Evolutionary conservation across 2,113 vertebrate genomes (phyloP).

Genomic region (Hydropotes inermis): DNA sequence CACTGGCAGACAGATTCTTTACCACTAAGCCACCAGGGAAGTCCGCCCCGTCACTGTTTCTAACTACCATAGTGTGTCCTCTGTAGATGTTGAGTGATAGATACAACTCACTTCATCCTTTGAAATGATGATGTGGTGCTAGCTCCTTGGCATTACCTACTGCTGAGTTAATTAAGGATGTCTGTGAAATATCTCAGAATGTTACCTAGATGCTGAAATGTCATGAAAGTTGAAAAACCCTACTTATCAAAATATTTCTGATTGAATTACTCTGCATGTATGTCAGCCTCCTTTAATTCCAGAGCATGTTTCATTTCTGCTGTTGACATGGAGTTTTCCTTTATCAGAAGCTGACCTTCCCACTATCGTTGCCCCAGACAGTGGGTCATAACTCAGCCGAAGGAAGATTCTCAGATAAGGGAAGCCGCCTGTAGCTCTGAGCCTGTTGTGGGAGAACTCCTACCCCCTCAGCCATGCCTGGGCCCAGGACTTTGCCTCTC

Average conservation of each 20-base stretch:
- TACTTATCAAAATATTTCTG: neutral
- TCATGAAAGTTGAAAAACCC: neutral
- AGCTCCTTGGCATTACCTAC: neutral
- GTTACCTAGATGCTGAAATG: constrained; percentile 24
- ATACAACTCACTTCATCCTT: neutral
- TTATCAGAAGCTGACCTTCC: neutral
- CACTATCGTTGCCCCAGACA: neutral
- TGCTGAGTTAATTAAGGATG: constrained; percentile 49
- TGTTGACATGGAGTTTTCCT: neutral
- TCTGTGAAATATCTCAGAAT: neutral
- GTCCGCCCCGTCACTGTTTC: fast-evolving
- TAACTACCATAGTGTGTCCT: neutral
- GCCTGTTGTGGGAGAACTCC: neutral
- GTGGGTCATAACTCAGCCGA: neutral
- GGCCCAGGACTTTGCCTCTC: neutral
- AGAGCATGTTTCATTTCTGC: neutral
- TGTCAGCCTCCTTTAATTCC: neutral
- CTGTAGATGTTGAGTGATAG: constrained; percentile 8
- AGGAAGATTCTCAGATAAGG: neutral
- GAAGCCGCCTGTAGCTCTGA: neutral
- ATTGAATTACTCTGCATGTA: neutral
- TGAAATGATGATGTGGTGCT: constrained; percentile 24
- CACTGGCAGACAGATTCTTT: neutral
- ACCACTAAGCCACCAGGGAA: neutral
- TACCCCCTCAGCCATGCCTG: no score